phyloP scores from a whole-genome alignment of 2,113 vertebrate species.

The Paedocypris sp. region DNA sequence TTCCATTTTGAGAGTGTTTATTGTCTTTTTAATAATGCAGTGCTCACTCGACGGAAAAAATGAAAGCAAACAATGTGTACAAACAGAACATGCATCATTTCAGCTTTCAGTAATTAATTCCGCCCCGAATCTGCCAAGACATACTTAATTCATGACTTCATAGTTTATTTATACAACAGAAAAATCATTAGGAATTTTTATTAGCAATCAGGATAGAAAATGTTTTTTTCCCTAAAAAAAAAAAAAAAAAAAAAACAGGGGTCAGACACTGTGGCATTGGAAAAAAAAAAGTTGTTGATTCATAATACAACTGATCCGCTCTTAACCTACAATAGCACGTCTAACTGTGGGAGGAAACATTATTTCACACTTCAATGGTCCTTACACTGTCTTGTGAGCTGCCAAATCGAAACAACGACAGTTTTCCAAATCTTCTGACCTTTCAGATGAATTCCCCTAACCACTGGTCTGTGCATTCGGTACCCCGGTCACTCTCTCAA shows the following conservation, averaged over 20 bases:
- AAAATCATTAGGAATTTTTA: too few relatives aligned
- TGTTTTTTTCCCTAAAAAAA: background rate
- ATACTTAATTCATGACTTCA: slow-evolving; percentile 8
- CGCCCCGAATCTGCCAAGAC: slow-evolving; percentile 1
- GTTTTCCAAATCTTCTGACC: slow-evolving; percentile 54
- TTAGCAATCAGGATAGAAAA: background rate
- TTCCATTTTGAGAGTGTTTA: slow-evolving; percentile 16
- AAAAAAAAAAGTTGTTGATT: slow-evolving; percentile 45
- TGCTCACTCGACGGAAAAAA: slow-evolving; percentile 6
- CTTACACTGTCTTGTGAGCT: slow-evolving; percentile 35
- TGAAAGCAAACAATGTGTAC: slow-evolving; percentile 22
- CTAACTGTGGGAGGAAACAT: slow-evolving; percentile 45
- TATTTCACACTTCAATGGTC: slow-evolving; percentile 54
- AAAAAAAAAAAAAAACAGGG: background rate
- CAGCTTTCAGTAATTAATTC: slow-evolving; percentile 25
- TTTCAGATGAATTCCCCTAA: slow-evolving; percentile 40
- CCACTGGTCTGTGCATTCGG: background rate
- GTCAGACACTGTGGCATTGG: slow-evolving; percentile 10
- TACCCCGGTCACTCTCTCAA: background rate
- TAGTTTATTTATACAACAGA: too few relatives aligned
- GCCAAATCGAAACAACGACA: slow-evolving; percentile 42
- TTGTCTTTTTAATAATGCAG: slow-evolving; percentile 20
- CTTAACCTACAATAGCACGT: slow-evolving; percentile 36
- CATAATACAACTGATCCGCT: slow-evolving; percentile 44
- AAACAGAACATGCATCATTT: slow-evolving; percentile 25